These are phyloP conservation scores for Zaprionus capensis DNA, from an alignment of 1,140 invertebrate genomes.

Conservation along the genomic window DNA sequence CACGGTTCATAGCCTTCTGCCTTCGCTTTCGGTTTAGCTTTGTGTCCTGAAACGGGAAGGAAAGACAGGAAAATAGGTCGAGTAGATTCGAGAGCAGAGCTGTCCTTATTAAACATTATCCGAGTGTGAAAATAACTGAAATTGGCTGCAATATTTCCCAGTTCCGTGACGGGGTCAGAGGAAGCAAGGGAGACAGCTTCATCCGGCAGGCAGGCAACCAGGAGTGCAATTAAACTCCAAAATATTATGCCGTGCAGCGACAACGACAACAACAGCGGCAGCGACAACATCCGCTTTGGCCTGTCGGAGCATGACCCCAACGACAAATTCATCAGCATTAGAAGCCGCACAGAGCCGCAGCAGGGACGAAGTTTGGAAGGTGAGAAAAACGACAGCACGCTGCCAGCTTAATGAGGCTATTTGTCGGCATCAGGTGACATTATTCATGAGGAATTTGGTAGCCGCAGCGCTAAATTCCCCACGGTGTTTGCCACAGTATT, in stretches of 20 bases:
- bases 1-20: background rate
- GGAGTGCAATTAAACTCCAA: slow-evolving; percentile 9
- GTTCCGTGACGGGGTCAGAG: background rate
- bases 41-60: background rate
- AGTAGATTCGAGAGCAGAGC: background rate
- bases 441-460: slow-evolving; percentile 32
- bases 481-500: background rate
- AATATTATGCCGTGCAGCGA: slow-evolving; percentile 8
- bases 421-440: slow-evolving; percentile 47
- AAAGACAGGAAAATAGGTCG: background rate
- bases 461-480: slow-evolving; percentile 7
- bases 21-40: background rate
- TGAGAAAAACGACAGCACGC: slow-evolving; percentile 32
- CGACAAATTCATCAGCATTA: slow-evolving; percentile 25
- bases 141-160: background rate
- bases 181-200: background rate
- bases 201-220: background rate
- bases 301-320: background rate
- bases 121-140: slow-evolving; percentile 13
- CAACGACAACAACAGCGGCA: background rate
- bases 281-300: slow-evolving; percentile 9
- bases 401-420: slow-evolving; percentile 38
- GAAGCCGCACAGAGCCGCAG: background rate
- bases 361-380: background rate
- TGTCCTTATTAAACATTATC: slow-evolving; percentile 5